Percentiles rank a stretch among this genome's conserved stretches.
phyloP scores from a whole-genome alignment of 1,140 invertebrate species.

The Diachasmimorpha longicaudata region DNA sequence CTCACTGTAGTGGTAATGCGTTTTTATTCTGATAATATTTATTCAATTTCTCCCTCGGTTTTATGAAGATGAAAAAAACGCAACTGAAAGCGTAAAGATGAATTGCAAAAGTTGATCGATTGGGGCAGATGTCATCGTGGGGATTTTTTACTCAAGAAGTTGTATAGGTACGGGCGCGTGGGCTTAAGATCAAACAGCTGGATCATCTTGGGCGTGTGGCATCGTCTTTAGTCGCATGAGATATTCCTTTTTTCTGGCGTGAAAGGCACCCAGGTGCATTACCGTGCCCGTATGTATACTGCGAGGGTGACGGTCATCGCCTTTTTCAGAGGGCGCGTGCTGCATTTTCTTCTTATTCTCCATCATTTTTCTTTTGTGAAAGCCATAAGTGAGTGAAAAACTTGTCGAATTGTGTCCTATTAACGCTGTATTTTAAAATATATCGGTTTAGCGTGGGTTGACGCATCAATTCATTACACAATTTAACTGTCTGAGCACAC shows the following conservation, averaged over 20 bases:
- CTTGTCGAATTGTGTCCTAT: constrained; percentile 36
- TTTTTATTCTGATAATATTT: too few relatives aligned
- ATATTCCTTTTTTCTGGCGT: constrained; percentile 57
- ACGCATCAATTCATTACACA: constrained; percentile 55
- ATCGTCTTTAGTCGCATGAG: constrained; percentile 46
- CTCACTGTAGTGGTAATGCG: too few relatives aligned
- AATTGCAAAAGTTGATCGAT: constrained; percentile 3
- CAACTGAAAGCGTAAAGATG: constrained; percentile 5
- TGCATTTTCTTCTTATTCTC: not conserved
- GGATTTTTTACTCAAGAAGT: not conserved
- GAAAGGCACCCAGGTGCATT: constrained; percentile 9
- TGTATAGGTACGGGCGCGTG: constrained; percentile 41
- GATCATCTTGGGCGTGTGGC: constrained; percentile 58
- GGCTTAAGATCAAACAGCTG: constrained; percentile 60
- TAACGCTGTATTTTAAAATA: constrained; percentile 50
- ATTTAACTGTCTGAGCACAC: not conserved
- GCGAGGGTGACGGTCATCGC: constrained; percentile 4
- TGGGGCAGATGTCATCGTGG: not conserved
- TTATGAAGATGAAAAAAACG: too few relatives aligned
- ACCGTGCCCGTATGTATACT: not conserved
- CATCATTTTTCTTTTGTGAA: not conserved
- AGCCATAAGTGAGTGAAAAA: not conserved
- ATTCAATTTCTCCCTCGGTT: too few relatives aligned
- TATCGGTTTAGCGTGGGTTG: constrained; percentile 17
- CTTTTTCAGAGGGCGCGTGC: not conserved